Evolutionary conservation across 2,113 vertebrate genomes (phyloP).

Genomic region (Suncus etruscus): DNA sequence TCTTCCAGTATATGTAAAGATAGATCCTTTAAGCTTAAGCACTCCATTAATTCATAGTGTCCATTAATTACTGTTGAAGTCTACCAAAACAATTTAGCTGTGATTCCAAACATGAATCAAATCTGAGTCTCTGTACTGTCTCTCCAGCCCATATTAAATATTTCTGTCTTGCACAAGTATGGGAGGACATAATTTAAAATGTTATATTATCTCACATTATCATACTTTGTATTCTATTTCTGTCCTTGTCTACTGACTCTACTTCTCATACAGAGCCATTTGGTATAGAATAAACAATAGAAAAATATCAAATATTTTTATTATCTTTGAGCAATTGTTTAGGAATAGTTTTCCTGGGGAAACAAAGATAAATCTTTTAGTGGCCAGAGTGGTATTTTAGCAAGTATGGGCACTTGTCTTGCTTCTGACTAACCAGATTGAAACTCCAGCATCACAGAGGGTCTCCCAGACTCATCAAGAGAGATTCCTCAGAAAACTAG

Average conservation of each 20-base stretch:
- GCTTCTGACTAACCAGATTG: too few species aligned
- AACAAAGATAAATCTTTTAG: too few species aligned
- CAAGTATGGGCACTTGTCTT: too few species aligned
- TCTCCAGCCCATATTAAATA: too few species aligned
- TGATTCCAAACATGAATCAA: neutral
- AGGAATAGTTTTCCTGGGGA: neutral
- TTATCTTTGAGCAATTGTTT: neutral
- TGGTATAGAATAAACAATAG: conserved; percentile 44
- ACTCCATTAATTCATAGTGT: neutral
- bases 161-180: neutral
- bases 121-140: too few species aligned
- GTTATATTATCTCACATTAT: conserved; percentile 15
- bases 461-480: too few species aligned
- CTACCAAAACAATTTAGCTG: conserved; percentile 40
- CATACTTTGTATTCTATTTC: neutral
- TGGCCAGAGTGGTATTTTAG: too few species aligned
- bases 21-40: conserved; percentile 23
- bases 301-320: conserved; percentile 29
- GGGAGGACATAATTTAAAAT: conserved; percentile 2
- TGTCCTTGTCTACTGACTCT: neutral
- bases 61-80: conserved; percentile 24
- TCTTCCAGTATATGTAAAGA: conserved; percentile 2
- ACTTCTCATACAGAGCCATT: neutral
- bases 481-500: too few species aligned
- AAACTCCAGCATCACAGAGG: too few species aligned